Evolutionary conservation across 2,113 vertebrate species (phyloP), one percentile per base, ranked within the genome.

Genomic region (Colaptes auratus): DNA sequence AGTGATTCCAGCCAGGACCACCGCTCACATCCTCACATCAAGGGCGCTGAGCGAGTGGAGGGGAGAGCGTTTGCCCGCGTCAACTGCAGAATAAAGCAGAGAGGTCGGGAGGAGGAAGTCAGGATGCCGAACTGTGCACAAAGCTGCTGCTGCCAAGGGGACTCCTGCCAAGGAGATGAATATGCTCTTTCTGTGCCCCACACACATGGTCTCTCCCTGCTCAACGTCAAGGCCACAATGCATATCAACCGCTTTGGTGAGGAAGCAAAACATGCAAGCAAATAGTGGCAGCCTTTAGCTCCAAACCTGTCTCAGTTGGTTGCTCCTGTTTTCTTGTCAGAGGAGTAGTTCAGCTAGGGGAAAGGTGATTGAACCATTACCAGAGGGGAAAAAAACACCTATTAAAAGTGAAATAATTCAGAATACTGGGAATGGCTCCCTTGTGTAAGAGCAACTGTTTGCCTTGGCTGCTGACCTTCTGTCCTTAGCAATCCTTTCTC

Each of bases 1-100:
- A 9, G 56, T 24, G 86, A 55, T 55, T 81, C 33, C 12, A 53
- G 21, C 75, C 30, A 2, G 12, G 24, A 52, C 61, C 24, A 15
- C 1, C 0, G 6, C 23, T 65, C 23, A n/a, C 39, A 18, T 39
- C 36, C 79, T 60, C 1, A 1, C 0, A 2, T 71, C 33, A 28
- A 25, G 42, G 75, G 61, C 69, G 23, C 31, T 3, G 42, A 21
- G 48, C 0, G 1, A 58, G 75, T 3, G 2, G 44, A 50, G 56
- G 31, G 59, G 16, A 13, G 14, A 79, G 60, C 0, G 0, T 55
- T 87, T 0, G 0, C 0, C 3, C 33, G 35, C 21, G 9, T 39
- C 11, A 12, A 61, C 70, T 2, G 25, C 60, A 35, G 30, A 42
- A 25, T 20, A 13, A 76, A 89, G 73, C 53, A 25, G 18, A 9